Conservation (phyloP, 37 sponge, comb jelly and placozoan species). For the Chondrilla cf. caribensis region DNA sequence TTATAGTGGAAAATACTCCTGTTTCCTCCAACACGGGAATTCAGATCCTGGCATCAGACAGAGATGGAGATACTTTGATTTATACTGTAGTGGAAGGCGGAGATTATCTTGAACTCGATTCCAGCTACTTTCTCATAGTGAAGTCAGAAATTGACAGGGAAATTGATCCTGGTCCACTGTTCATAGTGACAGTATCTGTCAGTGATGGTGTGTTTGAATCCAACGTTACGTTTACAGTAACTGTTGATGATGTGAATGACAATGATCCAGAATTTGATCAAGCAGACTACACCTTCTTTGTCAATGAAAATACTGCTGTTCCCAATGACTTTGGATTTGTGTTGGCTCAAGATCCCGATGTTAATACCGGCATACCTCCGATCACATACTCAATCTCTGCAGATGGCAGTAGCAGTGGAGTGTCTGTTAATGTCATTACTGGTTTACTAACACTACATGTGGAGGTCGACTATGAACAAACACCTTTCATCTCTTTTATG, state of each 20-base stretch:
- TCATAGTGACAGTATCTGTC: not conserved
- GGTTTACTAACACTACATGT: constrained; percentile 33
- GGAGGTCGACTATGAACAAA: not conserved
- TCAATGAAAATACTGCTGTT: not conserved
- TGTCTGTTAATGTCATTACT: not conserved
- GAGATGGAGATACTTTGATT: constrained; percentile 39
- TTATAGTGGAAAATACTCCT: not conserved
- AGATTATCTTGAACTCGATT: not conserved
- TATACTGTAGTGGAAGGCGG: constrained; percentile 3
- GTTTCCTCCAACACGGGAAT: constrained; percentile 18
- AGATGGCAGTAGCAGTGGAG: not conserved
- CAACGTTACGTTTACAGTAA: constrained; percentile 40
- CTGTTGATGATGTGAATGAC: constrained; percentile 63
- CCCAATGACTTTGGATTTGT: not conserved
- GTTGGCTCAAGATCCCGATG: not conserved
- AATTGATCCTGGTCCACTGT: not conserved
- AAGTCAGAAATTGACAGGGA: constrained; percentile 7
- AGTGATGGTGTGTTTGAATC: constrained; percentile 25
- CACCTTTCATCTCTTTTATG: constrained; percentile 20
- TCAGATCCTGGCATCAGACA: constrained; percentile 47
- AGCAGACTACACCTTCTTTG: not conserved
- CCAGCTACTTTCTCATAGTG: not conserved
- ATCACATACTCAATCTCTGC: not conserved
- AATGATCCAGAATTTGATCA: constrained; percentile 13
- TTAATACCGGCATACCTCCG: not conserved